These are phyloP conservation scores for Xenopus petersii DNA, from an alignment of 2,797 vertebrate species.

Conservation along the genomic window DNA sequence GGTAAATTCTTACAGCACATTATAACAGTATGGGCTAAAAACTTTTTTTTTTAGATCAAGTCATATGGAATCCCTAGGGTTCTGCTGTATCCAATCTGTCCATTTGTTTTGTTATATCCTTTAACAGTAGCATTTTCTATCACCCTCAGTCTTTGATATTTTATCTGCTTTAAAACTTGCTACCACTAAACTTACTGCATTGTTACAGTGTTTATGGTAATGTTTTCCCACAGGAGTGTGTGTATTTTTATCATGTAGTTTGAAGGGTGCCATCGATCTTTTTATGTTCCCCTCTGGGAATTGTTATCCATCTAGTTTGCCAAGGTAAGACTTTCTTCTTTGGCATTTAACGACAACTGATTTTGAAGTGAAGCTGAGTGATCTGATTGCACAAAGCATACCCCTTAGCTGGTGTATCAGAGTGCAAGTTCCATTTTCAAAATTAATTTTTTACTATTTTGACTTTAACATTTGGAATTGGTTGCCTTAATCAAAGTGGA, in stretches of 20 bases:
- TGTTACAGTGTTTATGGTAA: not conserved
- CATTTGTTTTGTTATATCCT: not conserved
- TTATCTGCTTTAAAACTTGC: not conserved
- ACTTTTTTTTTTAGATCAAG: no score
- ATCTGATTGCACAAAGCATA: no score
- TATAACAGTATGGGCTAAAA: no score
- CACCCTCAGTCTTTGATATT: not conserved
- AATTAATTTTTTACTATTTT: no score
- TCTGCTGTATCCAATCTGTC: slow-evolving; percentile 1
- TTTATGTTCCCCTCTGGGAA: not conserved
- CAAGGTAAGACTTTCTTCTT: not conserved
- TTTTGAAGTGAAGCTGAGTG: no score
- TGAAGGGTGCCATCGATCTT: not conserved
- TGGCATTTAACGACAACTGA: no score
- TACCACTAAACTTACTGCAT: not conserved
- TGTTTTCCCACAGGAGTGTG: not conserved
- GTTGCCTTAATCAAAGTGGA: no score
- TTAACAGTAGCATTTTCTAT: no score
- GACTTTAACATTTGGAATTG: no score
- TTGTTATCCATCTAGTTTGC: not conserved
- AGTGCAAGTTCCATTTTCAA: no score
- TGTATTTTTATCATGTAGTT: not conserved
- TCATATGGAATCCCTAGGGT: not conserved
- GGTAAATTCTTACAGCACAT: no score
- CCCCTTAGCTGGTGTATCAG: no score